Conservation (phyloP, 2,797 vertebrate genomes). For the Bradypodion pumilum region DNA sequence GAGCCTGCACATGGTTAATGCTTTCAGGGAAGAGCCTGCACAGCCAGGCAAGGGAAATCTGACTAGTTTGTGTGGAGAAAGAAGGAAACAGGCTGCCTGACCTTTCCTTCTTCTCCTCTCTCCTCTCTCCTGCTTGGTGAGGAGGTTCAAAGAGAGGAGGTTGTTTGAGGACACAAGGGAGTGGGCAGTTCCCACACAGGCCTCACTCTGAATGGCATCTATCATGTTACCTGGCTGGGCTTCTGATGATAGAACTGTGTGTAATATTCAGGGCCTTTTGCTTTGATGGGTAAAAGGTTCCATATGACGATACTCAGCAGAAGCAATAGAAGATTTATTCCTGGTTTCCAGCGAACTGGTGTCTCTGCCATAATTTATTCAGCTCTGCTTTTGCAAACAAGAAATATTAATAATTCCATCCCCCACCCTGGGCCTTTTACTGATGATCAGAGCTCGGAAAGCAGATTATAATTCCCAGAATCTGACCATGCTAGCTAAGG, state of each 20-base stretch:
- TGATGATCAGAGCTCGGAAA: neutral
- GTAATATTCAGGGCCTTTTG: slow-evolving; percentile 19
- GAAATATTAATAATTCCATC: neutral
- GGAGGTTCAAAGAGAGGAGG: slow-evolving; percentile 9
- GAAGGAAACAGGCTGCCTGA: neutral
- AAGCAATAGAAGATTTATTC: slow-evolving; percentile 15
- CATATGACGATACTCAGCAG: slow-evolving; percentile 4
- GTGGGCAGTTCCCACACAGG: slow-evolving; percentile 12
- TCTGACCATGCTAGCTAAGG: neutral
- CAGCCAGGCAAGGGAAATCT: neutral
- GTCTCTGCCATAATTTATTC: neutral
- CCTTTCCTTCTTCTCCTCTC: neutral
- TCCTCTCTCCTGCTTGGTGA: neutral
- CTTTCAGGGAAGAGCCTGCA: neutral
- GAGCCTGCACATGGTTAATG: neutral
- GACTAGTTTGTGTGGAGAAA: neutral
- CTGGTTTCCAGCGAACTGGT: slow-evolving; percentile 2
- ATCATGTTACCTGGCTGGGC: slow-evolving; percentile 14
- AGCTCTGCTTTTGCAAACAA: slow-evolving; percentile 11
- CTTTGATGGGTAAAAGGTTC: slow-evolving; percentile 34
- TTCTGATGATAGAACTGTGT: slow-evolving; percentile 29
- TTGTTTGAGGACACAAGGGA: slow-evolving; percentile 14
- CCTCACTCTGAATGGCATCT: slow-evolving; percentile 21
- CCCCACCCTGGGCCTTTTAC: neutral
- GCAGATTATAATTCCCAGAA: neutral